Evolutionary conservation across 2,113 vertebrate species (phyloP).

Genomic region (Ptilonorhynchus violaceus): DNA sequence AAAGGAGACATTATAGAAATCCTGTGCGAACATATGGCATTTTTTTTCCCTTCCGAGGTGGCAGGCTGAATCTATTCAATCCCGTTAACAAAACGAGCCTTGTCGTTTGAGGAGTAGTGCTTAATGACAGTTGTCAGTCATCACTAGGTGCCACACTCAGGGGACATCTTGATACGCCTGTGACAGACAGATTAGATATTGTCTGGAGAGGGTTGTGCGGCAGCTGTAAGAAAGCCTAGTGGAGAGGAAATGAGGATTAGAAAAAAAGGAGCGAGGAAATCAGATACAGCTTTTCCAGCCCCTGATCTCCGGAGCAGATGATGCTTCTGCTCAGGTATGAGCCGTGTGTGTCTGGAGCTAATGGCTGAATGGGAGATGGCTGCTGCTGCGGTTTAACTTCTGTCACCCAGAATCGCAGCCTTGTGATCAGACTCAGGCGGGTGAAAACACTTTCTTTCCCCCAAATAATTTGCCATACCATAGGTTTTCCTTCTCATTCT

Average conservation of each 20-base stretch:
- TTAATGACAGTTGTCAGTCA: constrained; percentile 45
- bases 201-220: background rate
- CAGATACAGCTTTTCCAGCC: constrained; percentile 10
- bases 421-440: background rate
- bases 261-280: background rate
- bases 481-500: background rate
- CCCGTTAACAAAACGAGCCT: constrained; percentile 20
- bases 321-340: constrained; percentile 15
- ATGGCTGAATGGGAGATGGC: background rate
- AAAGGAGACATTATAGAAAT: background rate
- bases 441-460: background rate
- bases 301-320: background rate
- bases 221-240: constrained; percentile 13
- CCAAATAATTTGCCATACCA: background rate
- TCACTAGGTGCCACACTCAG: background rate
- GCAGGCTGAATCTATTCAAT: background rate
- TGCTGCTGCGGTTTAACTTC: background rate
- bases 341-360: background rate
- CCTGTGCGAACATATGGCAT: background rate
- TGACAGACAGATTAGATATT: constrained; percentile 35
- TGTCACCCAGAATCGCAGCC: background rate
- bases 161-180: background rate
- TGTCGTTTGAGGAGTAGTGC: background rate
- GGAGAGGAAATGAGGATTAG: constrained; percentile 37
- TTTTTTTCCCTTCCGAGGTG: background rate